phyloP scores from a whole-genome alignment of 53 echinoderm and acorn worm species.

The Holothuria scabra region DNA sequence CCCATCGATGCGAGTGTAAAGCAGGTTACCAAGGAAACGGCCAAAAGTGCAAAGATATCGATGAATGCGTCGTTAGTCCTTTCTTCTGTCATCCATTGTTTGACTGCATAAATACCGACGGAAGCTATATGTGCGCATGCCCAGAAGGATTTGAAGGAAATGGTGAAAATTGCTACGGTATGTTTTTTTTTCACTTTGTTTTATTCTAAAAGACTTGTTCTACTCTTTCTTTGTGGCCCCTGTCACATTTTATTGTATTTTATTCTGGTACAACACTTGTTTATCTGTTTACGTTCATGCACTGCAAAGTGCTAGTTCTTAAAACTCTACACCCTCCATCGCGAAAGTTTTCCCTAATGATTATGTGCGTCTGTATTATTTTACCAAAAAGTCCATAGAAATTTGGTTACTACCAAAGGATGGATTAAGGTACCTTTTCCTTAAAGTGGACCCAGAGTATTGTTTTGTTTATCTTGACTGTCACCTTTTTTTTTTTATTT shows the following conservation, averaged over 20 bases:
- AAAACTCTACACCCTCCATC: no score
- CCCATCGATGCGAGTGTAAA: constrained; percentile 11
- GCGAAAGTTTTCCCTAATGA: no score
- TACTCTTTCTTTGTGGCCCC: neutral
- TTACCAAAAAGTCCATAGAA: no score
- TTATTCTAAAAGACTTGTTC: neutral
- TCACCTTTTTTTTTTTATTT: no score
- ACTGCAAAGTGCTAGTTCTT: no score
- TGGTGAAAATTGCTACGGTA: constrained; percentile 35
- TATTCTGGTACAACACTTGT: no score
- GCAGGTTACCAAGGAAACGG: constrained; percentile 26
- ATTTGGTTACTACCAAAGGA: no score
- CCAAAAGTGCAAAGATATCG: neutral
- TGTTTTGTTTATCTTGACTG: no score
- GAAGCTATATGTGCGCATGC: constrained; percentile 19
- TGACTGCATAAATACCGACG: constrained; percentile 10
- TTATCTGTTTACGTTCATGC: no score
- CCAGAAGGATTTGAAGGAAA: constrained; percentile 35
- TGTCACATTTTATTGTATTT: neutral
- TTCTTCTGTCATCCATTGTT: constrained; percentile 37
- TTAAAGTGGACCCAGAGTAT: no score
- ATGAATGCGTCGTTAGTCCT: constrained; percentile 26
- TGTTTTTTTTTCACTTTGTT: neutral
- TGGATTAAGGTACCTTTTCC: no score
- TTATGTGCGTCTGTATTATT: no score